Evolutionary conservation across 2,888 invertebrate species (phyloP), one percentile per base, ranked within the genome.

Genomic region (Lepidochrysops patricia): DNA sequence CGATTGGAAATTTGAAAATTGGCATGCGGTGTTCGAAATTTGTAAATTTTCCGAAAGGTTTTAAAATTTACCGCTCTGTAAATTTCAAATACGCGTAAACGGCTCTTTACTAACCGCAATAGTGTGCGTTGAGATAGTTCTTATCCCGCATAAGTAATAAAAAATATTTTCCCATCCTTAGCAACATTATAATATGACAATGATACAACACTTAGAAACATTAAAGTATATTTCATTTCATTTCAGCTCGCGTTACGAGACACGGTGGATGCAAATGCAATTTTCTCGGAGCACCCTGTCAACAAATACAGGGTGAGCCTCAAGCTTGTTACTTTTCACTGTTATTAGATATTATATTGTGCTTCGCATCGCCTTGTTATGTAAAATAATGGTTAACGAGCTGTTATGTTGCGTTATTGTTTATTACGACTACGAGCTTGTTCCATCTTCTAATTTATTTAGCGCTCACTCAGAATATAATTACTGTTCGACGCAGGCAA

Each of bases 271-370:
- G 52, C 50, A 29, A 52, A 54, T 54, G 32, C 54, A 54, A 54
- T 54, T 54, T 54, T 32, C 32, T 12, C 29, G 54, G 29, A 29
- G 54, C 54, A 29, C 5, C 54, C 54, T 32, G 54, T 54, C 54
- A 54, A 32, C 54, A 50, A 50, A 50, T 26, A 50, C 50, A 9
- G 49, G 29, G 7, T 4, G 7, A 4, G 23, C n/a, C 49, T 12
- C 49, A 12, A n/a, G 49, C 25, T 49, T 49, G 50, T 50, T 26
- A n/a, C 26, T 26, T 50, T 26, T 26, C 26, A 26, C n/a, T 50
- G 26, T 26, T 50, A 50, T 50, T 50, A 50, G 26, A 50, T 50
- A 43, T 43, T 43, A 50, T 50, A 26, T 50, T 50, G 50, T 26
- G 6, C 26, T 37, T 37, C 13, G 26, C 13, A 19, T 19, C 19